Conservation (phyloP, 1,140 invertebrate genomes). For the Epicauta chinensis region DNA sequence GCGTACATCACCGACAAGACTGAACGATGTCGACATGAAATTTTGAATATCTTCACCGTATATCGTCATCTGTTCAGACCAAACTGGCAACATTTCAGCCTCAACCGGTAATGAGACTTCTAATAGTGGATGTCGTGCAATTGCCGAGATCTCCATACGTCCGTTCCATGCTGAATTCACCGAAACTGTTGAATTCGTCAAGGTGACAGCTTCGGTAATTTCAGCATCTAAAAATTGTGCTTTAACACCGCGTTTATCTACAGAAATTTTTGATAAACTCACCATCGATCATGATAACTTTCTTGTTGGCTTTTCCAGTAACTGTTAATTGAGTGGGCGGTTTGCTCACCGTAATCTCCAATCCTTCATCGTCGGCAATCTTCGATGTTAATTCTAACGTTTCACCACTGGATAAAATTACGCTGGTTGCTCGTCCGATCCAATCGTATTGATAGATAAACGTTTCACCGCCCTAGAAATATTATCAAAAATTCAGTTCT, state of each 20-base stretch:
- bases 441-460: slow-evolving; percentile 86
- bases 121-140: slow-evolving; percentile 77
- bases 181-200: slow-evolving; percentile 70
- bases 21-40: slow-evolving; percentile 73
- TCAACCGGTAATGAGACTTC: slow-evolving; percentile 84
- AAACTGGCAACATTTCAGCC: slow-evolving; percentile 85
- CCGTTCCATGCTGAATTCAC: slow-evolving; percentile 63
- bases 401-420: slow-evolving; percentile 86
- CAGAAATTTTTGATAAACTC: slow-evolving; percentile 21
- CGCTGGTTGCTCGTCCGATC: slow-evolving; percentile 73
- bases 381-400: slow-evolving; percentile 70
- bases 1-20: slow-evolving; percentile 72
- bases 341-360: slow-evolving; percentile 61
- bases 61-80: slow-evolving; percentile 70
- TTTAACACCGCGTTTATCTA: background rate
- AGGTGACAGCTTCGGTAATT: slow-evolving; percentile 63
- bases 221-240: slow-evolving; percentile 48
- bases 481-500: slow-evolving; percentile 9
- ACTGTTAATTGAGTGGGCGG: slow-evolving; percentile 49
- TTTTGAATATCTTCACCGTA: slow-evolving; percentile 70
- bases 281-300: slow-evolving; percentile 48
- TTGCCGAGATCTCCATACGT: slow-evolving; percentile 65
- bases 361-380: slow-evolving; percentile 64
- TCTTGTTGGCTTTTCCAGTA: slow-evolving; percentile 51
- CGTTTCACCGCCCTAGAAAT: slow-evolving; percentile 66